A percentile compares a stretch with the other conserved stretches of the same genome.
phyloP scores from a whole-genome alignment of 1,140 invertebrate species.

The Zaprionus tsacasi region DNA sequence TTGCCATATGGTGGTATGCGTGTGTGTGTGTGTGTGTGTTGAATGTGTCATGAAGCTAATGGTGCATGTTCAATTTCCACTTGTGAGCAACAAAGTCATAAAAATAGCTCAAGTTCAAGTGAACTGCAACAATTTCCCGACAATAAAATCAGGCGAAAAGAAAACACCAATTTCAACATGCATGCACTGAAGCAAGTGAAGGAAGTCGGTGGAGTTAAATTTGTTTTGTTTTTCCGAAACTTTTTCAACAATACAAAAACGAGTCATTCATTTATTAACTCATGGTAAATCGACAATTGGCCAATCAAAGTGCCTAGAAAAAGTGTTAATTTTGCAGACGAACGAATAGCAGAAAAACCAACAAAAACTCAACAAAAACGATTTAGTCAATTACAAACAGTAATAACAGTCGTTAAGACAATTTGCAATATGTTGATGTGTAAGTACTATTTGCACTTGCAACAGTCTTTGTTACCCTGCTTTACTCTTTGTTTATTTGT shows the following conservation, averaged over 20 bases:
- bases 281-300: slow-evolving; percentile 26
- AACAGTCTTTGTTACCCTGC: neutral
- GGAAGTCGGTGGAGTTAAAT: slow-evolving; percentile 10
- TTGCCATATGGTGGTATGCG: too few relatives aligned
- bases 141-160: neutral
- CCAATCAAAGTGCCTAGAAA: slow-evolving; percentile 29
- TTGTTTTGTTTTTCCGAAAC: slow-evolving; percentile 28
- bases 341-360: slow-evolving; percentile 29
- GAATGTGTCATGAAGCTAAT: slow-evolving; percentile 34
- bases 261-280: slow-evolving; percentile 16
- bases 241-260: slow-evolving; percentile 10
- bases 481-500: slow-evolving; percentile 34
- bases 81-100: slow-evolving; percentile 8
- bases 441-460: slow-evolving; percentile 9
- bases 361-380: slow-evolving; percentile 17
- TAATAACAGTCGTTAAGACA: slow-evolving; percentile 34
- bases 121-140: slow-evolving; percentile 11
- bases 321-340: slow-evolving; percentile 69
- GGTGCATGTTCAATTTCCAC: neutral
- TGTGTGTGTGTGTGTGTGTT: neutral
- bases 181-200: slow-evolving; percentile 1
- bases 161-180: slow-evolving; percentile 5
- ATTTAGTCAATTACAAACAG: slow-evolving; percentile 25
- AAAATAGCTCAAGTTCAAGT: slow-evolving; percentile 45
- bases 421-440: slow-evolving; percentile 31